Percentiles rank a stretch among this genome's conserved stretches.
These are phyloP conservation scores for Rhizoglyphus robini DNA, from an alignment of 1,140 invertebrate genomes.

Conservation along the genomic window DNA sequence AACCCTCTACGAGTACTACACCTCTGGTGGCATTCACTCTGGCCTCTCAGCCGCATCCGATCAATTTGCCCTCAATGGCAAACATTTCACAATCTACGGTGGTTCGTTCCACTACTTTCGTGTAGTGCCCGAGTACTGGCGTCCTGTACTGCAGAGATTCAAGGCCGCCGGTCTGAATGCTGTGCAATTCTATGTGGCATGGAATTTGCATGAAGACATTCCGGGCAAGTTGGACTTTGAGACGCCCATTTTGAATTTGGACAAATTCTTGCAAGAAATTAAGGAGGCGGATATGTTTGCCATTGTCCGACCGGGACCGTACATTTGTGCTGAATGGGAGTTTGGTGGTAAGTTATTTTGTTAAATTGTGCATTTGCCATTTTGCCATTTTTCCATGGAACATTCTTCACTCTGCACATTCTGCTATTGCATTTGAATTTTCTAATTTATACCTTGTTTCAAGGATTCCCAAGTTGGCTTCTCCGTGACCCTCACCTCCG, in stretches of 20 bases:
- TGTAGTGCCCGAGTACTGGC: constrained; percentile 40
- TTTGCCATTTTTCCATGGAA: no score
- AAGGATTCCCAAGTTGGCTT: constrained; percentile 35
- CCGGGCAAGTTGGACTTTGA: constrained; percentile 25
- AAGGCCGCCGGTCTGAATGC: constrained; percentile 39
- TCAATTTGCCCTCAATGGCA: no score
- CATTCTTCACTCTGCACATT: no score
- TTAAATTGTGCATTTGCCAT: no score
- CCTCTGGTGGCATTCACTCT: no score
- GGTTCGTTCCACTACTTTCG: constrained; percentile 43
- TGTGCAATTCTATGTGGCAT: constrained; percentile 39
- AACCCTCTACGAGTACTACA: no score
- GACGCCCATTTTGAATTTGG: constrained; percentile 29
- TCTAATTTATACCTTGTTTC: no score
- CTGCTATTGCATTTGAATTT: no score
- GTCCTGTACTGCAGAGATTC: constrained; percentile 38
- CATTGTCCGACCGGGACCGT: constrained; percentile 38
- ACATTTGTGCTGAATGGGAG: constrained; percentile 41
- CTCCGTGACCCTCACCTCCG: constrained; percentile 20
- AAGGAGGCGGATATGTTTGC: constrained; percentile 35
- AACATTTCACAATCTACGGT: no score
- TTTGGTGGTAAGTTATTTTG: no score
- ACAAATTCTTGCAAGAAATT: constrained; percentile 34
- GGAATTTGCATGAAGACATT: constrained; percentile 38
- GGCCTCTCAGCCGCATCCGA: no score